Percentiles rank a stretch among this genome's conserved stretches.
Evolutionary conservation across 2,113 vertebrate species (phyloP).

Genomic region (Megaptera novaeangliae): DNA sequence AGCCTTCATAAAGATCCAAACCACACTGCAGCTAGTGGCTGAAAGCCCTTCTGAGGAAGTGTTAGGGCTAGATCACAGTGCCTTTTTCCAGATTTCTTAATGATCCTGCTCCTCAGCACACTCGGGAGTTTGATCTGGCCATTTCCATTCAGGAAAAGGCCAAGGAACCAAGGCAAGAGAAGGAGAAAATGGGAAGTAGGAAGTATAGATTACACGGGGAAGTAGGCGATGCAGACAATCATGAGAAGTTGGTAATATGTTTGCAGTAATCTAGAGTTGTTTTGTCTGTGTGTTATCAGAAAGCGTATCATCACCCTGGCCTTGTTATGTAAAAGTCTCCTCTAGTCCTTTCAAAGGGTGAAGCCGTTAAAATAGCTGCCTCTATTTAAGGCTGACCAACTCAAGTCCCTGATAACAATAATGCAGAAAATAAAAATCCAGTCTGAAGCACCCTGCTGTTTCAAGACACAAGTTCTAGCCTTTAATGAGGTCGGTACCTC

Average conservation of each 20-base stretch:
- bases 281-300: not conserved
- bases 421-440: not conserved
- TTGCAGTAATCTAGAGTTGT: conserved; percentile 67
- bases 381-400: not conserved
- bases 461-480: not conserved
- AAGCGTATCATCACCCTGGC: not conserved
- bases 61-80: conserved; percentile 40
- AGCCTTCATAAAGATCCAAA: not conserved
- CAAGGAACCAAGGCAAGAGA: conserved; percentile 70
- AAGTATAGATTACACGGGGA: conserved; percentile 81
- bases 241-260: conserved; percentile 82
- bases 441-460: not conserved
- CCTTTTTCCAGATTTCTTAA: conserved; percentile 9
- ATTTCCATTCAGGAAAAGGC: conserved; percentile 62
- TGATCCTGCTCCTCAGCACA: conserved; percentile 39
- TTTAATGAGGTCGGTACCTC: not conserved
- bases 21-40: not conserved
- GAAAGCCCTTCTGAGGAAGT: not conserved
- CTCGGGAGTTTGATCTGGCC: conserved; percentile 25
- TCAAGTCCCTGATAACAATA: not conserved
- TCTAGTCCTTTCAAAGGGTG: not conserved
- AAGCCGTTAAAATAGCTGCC: not conserved
- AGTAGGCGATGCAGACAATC: conserved; percentile 82
- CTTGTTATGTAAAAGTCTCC: not conserved
- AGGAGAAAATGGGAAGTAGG: conserved; percentile 82